Evolutionary conservation across 1,140 invertebrate species (phyloP), one percentile per base, ranked within the genome.

Genomic region (Anastrepha obliqua): DNA sequence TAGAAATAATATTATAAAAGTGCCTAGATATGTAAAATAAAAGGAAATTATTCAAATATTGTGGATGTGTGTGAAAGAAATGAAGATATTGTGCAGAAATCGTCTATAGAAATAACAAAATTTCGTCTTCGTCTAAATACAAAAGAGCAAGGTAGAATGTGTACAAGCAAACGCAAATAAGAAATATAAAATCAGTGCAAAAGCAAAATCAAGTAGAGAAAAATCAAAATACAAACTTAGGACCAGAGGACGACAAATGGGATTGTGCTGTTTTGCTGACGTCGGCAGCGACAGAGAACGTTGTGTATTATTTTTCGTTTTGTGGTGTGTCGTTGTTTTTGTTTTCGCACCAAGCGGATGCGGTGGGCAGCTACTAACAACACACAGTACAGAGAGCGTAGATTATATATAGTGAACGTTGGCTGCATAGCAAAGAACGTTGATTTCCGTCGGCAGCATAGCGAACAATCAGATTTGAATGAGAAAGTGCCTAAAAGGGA

Each of bases 261-360:
- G 44, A 74, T 74, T 42, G 8, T 17, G 42, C 67, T 6, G 67
- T 74, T 4, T 74, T 74, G 67, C 67, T 74, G 39, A 47, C 67
- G 42, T 44, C 67, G 39, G 42, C 67, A 44, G 39, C 67, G 67
- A 47, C 67, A 42, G 15, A 39, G 13, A 6, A 55, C 15, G n/a
- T n/a, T 6, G 67, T 74, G 42, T 70, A 74, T 74, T 47, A 39
- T 74, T 47, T 74, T 74, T 55, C 74, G 17, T 81, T 81, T 81
- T 81, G 17, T 81, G n/a, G 20, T 55, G 74, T 44, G 17, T 39
- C 39, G 65, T 17, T 74, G 74, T 81, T 81, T 81, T 81, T 81
- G 74, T 81, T 81, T 81, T 81, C 74, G 44, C 74, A 81, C 47
- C 74, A 58, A 81, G 47, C 74, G 74, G 74, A 81, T 81, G 74